Evolutionary conservation across 2,888 invertebrate genomes (phyloP).

Genomic region (Antitype chi): DNA sequence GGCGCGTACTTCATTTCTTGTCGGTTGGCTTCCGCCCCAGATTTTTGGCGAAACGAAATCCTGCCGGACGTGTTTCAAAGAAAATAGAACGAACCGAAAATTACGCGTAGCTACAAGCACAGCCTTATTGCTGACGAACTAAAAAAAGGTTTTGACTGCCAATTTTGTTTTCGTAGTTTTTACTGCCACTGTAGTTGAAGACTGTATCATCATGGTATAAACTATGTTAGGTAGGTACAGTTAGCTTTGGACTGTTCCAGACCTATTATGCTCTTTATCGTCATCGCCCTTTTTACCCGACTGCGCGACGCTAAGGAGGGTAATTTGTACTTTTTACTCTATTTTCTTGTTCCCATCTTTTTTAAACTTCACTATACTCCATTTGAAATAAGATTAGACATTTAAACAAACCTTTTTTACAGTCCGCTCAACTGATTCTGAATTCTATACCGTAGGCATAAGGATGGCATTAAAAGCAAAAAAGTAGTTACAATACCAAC

Average conservation of each 20-base stretch:
- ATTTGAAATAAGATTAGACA: too few species aligned
- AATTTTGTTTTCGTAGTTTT: background rate
- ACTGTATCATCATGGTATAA: background rate
- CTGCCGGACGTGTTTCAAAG: conserved; percentile 32
- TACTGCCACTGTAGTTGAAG: background rate
- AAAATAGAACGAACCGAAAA: conserved; percentile 38
- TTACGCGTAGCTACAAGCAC: conserved; percentile 13
- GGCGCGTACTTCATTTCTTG: conserved; percentile 42
- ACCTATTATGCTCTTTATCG: background rate
- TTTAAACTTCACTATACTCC: too few species aligned
- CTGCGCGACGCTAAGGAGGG: too few species aligned
- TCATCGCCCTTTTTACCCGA: too few species aligned
- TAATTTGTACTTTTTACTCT: too few species aligned
- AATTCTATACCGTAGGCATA: too few species aligned
- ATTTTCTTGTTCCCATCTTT: too few species aligned
- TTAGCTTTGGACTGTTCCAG: background rate
- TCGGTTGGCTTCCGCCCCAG: conserved; percentile 47
- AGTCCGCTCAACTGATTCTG: too few species aligned
- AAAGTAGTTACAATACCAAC: too few species aligned
- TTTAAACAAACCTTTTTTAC: too few species aligned
- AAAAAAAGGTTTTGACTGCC: background rate
- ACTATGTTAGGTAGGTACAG: too few species aligned
- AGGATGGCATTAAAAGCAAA: too few species aligned
- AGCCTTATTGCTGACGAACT: background rate
- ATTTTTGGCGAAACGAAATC: conserved; percentile 54